phyloP scores from a whole-genome alignment of 1,140 invertebrate genomes.

The Drosophila arawakana region DNA sequence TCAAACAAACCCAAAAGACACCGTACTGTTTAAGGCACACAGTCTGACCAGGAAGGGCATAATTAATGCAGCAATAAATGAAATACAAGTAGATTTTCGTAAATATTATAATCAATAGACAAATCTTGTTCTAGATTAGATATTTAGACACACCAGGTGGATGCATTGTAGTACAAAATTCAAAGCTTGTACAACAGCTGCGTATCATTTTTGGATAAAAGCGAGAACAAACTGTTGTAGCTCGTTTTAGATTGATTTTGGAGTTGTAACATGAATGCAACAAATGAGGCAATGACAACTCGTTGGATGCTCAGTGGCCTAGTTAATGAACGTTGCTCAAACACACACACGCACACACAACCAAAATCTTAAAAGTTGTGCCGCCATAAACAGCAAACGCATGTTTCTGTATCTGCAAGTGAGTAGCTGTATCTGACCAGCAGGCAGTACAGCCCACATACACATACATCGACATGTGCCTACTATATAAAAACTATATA shows the following conservation, averaged over 20 bases:
- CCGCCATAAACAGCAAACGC: constrained; percentile 63
- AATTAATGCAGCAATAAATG: neutral
- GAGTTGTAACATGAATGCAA: constrained; percentile 30
- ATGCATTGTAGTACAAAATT: neutral
- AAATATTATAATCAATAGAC: too few species aligned
- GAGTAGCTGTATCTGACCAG: constrained; percentile 32
- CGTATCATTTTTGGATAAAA: constrained; percentile 2
- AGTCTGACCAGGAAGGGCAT: neutral
- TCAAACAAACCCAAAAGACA: too few species aligned
- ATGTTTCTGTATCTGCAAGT: constrained; percentile 53
- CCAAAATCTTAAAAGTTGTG: neutral
- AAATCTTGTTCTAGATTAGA: too few species aligned
- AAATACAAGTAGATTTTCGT: too few species aligned
- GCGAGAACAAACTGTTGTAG: neutral
- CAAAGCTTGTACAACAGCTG: neutral
- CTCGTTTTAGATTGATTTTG: neutral
- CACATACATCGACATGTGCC: constrained; percentile 21
- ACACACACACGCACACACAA: constrained; percentile 26
- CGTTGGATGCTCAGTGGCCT: constrained; percentile 71
- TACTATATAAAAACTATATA: constrained; percentile 18
- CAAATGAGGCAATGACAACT: constrained; percentile 38
- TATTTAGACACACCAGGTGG: too few species aligned
- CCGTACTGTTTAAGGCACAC: too few species aligned
- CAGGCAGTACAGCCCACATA: constrained; percentile 38
- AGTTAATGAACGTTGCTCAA: constrained; percentile 65